Base-by-base conservation (phyloP, 2,113 vertebrate genomes). In the Microcebus lehilahytsara region DNA sequence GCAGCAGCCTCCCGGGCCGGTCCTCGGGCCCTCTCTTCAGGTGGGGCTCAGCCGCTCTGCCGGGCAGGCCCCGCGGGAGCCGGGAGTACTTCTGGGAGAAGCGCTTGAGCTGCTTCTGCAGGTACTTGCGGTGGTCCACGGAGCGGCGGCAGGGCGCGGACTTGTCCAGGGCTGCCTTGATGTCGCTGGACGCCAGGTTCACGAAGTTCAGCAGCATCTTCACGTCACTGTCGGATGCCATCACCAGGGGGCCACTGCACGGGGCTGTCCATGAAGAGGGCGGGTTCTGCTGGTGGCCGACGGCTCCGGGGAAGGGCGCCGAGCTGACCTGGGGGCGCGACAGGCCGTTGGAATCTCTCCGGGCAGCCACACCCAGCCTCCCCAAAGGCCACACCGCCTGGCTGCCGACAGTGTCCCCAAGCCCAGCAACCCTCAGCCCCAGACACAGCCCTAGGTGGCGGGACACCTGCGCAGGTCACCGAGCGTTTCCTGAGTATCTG, bases 181-280 rank as follows among this genome's bases (percentile, higher is more conserved):
- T 99, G 98, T 99, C 99, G 0, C 99, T 99, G 83, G 99, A 99
- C 12, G 99, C 99, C 98, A 99, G 97, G 98, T 99, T 99, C 34
- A 99, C 99, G 9, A 99, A 99, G 98, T 99, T 99, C 89, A 99
- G 98, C 23, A 99, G 98, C 6, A 99, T 99, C 98, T 99, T 99
- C 77, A 99, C 99, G 74, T 99, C 99, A 23, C 99, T 99, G 99
- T 99, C 99, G 1, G 99, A 99, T 92, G 99, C 99, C 99, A 99
- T 99, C 89, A 98, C 98, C 98, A 85, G 91, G 89, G 84, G 92
- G 3, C 80, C 8, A 0, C 80, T 0, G 53, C 51, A 56, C 27
- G 0, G 96, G 96, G 93, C 97, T 98, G 97, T 98, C 98, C 98
- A 98, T 99, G 93, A 98, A 98, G 98, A 91, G 93, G 17, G 75